A percentile compares a stretch with the other conserved stretches of the same genome.
These are phyloP conservation scores for Trachemys scripta DNA, from an alignment of 2,113 vertebrate species.

Conservation along the genomic window DNA sequence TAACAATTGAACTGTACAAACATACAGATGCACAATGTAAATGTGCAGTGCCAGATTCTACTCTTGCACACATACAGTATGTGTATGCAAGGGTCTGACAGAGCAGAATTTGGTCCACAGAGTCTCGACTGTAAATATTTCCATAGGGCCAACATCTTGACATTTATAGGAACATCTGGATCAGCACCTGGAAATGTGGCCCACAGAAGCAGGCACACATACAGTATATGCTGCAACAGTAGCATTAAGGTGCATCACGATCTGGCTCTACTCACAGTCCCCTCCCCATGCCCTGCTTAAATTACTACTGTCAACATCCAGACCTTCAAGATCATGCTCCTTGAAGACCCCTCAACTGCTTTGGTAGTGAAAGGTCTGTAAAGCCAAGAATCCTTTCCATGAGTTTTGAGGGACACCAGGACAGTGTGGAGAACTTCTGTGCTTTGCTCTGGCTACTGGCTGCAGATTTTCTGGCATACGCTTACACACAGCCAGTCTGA, in stretches of 20 bases:
- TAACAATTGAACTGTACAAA: neutral
- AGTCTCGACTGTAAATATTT: neutral
- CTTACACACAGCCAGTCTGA: neutral
- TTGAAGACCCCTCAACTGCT: neutral
- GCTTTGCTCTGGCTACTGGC: neutral
- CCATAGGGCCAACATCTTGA: neutral
- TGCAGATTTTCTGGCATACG: neutral
- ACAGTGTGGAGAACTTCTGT: neutral
- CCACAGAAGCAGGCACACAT: neutral
- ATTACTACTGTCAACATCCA: neutral
- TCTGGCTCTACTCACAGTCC: neutral
- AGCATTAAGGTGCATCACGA: neutral
- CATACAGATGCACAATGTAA: neutral
- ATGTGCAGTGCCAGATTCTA: neutral
- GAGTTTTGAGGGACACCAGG: neutral
- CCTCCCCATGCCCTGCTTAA: neutral
- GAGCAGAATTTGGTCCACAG: neutral
- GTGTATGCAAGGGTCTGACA: neutral
- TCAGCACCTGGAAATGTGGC: neutral
- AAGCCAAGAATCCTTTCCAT: neutral
- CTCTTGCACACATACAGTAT: neutral
- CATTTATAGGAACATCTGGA: neutral
- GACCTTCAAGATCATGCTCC: neutral
- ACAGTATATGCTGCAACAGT: neutral
- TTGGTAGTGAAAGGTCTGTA: neutral